Percentiles rank a stretch among this genome's conserved stretches.
Evolutionary conservation across 2,113 vertebrate genomes (phyloP).

Genomic region (Sinosuthora webbiana): DNA sequence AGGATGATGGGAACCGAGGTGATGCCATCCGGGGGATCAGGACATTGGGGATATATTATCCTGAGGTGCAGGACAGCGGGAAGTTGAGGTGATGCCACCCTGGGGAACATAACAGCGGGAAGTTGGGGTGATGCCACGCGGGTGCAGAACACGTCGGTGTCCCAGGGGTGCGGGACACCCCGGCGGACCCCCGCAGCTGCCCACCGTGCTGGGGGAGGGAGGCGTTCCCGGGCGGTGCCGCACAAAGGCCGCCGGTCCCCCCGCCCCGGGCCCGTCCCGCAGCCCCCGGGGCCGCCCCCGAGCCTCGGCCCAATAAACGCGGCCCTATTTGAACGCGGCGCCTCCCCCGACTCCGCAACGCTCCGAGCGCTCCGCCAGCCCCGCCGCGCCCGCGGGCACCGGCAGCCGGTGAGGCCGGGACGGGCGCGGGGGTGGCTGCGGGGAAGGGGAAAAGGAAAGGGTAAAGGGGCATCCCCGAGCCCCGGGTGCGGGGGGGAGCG

Average conservation of each 20-base stretch:
- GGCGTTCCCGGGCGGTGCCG: neutral
- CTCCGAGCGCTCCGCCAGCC: neutral
- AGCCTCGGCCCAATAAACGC: slow-evolving; percentile 15
- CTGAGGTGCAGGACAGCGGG: neutral
- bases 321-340: neutral
- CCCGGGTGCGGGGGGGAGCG: too few species aligned
- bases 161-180: neutral
- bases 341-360: neutral
- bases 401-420: neutral
- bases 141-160: accelerated
- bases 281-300: neutral
- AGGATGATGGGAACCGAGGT: neutral
- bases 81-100: neutral
- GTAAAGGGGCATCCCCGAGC: neutral
- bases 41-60: neutral
- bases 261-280: neutral
- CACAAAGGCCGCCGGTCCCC: slow-evolving; percentile 10
- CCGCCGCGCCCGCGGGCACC: neutral
- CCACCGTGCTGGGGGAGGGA: accelerated
- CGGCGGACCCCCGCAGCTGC: neutral
- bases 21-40: neutral
- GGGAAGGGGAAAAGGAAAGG: too few species aligned
- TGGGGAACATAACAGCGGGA: accelerated
- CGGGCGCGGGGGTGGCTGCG: neutral
- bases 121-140: accelerated